A percentile compares a stretch with the other conserved stretches of the same genome.
phyloP scores from a whole-genome alignment of 2,888 invertebrate genomes.

The Phyllotreta cruciferae region DNA sequence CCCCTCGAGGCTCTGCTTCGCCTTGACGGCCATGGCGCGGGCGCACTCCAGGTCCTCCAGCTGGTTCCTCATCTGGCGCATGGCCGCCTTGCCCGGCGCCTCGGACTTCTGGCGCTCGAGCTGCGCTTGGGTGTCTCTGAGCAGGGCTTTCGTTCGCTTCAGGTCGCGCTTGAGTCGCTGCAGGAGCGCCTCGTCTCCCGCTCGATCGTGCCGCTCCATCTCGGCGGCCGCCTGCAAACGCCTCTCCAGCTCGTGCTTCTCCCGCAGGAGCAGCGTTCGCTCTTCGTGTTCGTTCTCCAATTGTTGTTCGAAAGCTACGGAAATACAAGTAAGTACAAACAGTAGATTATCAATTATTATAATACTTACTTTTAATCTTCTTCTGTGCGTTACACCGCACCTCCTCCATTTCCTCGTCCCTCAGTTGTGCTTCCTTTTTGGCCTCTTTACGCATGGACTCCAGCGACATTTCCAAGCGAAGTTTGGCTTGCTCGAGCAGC shows the following conservation, averaged over 20 bases:
- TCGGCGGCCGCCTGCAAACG: slow-evolving; percentile 82
- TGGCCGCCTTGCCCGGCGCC: slow-evolving; percentile 69
- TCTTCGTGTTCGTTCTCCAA: slow-evolving; percentile 94
- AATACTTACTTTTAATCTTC: slow-evolving; percentile 80
- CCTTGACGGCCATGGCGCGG: slow-evolving; percentile 82
- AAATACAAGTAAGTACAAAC: slow-evolving; percentile 36
- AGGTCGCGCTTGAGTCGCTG: slow-evolving; percentile 84
- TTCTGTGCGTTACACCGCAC: slow-evolving; percentile 88
- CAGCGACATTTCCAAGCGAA: slow-evolving; percentile 90
- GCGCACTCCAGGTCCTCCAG: slow-evolving; percentile 92
- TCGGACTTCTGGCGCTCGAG: slow-evolving; percentile 88
- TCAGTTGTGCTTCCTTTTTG: slow-evolving; percentile 84
- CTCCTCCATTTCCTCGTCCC: slow-evolving; percentile 94
- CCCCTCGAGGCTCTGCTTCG: slow-evolving; percentile 83
- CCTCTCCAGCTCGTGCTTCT: slow-evolving; percentile 91
- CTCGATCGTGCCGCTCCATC: slow-evolving; percentile 74
- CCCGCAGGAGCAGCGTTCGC: slow-evolving; percentile 81
- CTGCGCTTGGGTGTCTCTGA: slow-evolving; percentile 92
- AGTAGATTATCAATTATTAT: background rate
- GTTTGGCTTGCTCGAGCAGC: slow-evolving; percentile 89
- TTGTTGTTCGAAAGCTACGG: slow-evolving; percentile 85
- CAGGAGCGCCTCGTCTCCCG: slow-evolving; percentile 75
- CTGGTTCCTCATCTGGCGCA: slow-evolving; percentile 66
- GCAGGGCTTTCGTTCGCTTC: slow-evolving; percentile 85
- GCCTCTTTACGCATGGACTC: slow-evolving; percentile 93